phyloP scores from a whole-genome alignment of 2,888 invertebrate genomes.

The Stegophylla sp. region DNA sequence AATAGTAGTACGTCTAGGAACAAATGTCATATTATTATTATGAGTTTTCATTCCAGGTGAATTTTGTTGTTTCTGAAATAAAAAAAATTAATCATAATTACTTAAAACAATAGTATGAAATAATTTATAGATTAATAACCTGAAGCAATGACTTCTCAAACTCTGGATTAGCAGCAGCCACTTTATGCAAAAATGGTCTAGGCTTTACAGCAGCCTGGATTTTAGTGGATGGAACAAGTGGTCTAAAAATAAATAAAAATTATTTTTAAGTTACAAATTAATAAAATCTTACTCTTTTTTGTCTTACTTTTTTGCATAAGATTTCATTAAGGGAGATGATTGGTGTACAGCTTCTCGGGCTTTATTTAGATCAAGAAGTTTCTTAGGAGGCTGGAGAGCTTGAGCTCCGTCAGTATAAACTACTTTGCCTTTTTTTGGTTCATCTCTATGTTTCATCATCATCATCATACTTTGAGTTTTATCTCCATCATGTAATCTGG shows the following conservation, averaged over 20 bases:
- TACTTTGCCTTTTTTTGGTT: conserved; percentile 42
- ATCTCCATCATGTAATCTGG: conserved; percentile 39
- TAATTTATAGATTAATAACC: background rate
- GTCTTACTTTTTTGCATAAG: conserved; percentile 48
- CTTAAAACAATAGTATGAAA: background rate
- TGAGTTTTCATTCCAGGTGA: conserved; percentile 39
- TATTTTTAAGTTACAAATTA: background rate
- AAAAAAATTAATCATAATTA: conserved; percentile 5
- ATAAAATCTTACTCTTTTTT: too few relatives aligned
- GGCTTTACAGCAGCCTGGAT: conserved; percentile 57
- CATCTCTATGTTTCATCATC: conserved; percentile 52
- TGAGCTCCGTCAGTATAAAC: conserved; percentile 50
- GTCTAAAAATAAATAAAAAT: background rate
- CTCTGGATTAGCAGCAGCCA: conserved; percentile 57
- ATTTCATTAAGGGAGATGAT: conserved; percentile 50
- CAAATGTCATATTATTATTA: conserved; percentile 48
- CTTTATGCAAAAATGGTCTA: conserved; percentile 55
- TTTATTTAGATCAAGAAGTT: conserved; percentile 37
- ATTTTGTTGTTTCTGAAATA: conserved; percentile 44
- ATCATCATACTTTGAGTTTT: conserved; percentile 54
- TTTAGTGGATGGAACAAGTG: conserved; percentile 30
- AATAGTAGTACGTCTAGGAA: conserved; percentile 42
- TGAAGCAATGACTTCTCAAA: conserved; percentile 50
- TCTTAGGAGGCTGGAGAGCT: conserved; percentile 26
- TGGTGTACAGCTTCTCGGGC: conserved; percentile 46